Percentiles rank a stretch among this genome's conserved stretches.
These are phyloP conservation scores for Cheiracanthium punctorium DNA, from an alignment of 2,888 invertebrate genomes.

Conservation along the genomic window DNA sequence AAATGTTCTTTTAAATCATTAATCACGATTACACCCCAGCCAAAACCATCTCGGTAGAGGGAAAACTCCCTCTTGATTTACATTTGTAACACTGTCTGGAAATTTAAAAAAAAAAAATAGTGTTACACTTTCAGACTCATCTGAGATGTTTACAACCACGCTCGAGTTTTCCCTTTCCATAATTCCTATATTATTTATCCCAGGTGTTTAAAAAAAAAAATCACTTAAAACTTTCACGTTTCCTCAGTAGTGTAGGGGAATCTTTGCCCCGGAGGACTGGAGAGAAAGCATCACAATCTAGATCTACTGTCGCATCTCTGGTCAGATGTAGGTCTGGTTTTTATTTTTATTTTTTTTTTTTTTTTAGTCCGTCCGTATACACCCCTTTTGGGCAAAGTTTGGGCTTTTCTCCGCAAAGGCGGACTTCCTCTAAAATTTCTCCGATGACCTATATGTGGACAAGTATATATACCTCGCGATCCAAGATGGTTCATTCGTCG, in stretches of 20 bases:
- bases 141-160: not conserved
- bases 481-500: not conserved
- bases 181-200: not conserved
- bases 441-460: constrained; percentile 47
- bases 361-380: not conserved
- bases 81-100: not conserved
- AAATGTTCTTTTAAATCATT: not conserved
- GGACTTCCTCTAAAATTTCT: constrained; percentile 51
- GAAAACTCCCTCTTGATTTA: not conserved
- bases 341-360: constrained; percentile 35
- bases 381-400: constrained; percentile 31
- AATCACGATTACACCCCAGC: not conserved
- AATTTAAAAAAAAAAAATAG: too few relatives aligned
- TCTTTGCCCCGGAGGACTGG: not conserved
- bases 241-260: not conserved
- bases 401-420: not conserved
- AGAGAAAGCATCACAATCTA: constrained; percentile 40
- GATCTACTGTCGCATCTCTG: constrained; percentile 30
- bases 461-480: constrained; percentile 25
- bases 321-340: constrained; percentile 53
- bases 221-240: not conserved
- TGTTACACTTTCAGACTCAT: not conserved
- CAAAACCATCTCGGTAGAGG: not conserved
- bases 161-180: not conserved
- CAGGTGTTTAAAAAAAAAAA: not conserved